These are phyloP conservation scores for Andrena hattorfiana DNA, from an alignment of 2,888 invertebrate species.

Conservation along the genomic window DNA sequence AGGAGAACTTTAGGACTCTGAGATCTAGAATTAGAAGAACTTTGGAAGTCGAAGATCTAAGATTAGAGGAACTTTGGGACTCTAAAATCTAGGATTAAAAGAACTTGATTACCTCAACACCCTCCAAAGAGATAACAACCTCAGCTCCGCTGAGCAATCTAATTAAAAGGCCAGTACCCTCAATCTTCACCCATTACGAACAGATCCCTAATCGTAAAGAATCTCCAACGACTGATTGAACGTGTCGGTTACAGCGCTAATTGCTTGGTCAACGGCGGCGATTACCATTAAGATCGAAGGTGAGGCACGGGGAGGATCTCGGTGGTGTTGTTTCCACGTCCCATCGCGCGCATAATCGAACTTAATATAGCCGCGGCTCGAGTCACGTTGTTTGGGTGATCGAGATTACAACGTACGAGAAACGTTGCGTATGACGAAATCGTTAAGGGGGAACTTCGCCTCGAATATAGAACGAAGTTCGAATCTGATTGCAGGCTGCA, in stretches of 20 bases:
- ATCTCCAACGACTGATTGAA: neutral
- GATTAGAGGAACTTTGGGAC: neutral
- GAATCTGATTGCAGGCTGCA: neutral
- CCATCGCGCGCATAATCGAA: constrained; percentile 3
- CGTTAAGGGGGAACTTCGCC: neutral
- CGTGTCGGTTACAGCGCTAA: constrained; percentile 13
- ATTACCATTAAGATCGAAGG: constrained; percentile 5
- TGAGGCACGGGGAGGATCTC: neutral
- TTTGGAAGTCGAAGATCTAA: neutral
- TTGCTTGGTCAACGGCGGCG: neutral
- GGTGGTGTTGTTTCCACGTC: neutral
- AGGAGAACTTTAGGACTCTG: neutral
- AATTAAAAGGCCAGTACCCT: neutral
- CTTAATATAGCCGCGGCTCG: constrained; percentile 2
- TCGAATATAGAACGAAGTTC: neutral
- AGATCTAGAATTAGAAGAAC: neutral
- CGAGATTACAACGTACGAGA: neutral
- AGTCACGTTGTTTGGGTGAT: constrained; percentile 19
- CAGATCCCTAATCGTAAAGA: neutral
- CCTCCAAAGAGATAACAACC: no score
- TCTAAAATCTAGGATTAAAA: neutral
- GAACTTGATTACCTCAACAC: neutral
- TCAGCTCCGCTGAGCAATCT: neutral
- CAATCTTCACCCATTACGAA: neutral
- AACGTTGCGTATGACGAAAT: constrained; percentile 32